Evolutionary conservation across 1,140 invertebrate species (phyloP).

Genomic region (Listronotus oregonensis): DNA sequence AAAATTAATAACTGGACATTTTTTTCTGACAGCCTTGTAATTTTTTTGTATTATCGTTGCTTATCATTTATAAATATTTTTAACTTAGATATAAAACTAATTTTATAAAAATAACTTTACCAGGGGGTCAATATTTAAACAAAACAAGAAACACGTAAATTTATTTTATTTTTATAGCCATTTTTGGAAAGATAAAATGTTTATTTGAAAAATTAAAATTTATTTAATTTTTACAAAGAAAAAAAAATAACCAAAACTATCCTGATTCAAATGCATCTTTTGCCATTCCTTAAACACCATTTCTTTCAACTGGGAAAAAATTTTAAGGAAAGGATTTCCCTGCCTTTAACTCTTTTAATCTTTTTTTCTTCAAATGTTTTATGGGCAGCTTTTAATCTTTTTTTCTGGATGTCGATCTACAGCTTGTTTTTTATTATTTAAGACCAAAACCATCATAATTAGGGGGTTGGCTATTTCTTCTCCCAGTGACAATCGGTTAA

Average conservation of each 20-base stretch:
- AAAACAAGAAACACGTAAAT: no score
- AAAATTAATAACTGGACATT: no score
- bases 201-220: no score
- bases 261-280: slow-evolving; percentile 53
- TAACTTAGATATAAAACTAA: no score
- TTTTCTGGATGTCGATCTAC: slow-evolving; percentile 91
- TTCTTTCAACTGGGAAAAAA: slow-evolving; percentile 83
- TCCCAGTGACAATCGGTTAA: slow-evolving; percentile 82
- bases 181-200: no score
- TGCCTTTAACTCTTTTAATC: slow-evolving; percentile 84
- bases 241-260: not conserved
- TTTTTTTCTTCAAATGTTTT: slow-evolving; percentile 84
- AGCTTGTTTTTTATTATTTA: slow-evolving; percentile 63
- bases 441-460: slow-evolving; percentile 71
- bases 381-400: slow-evolving; percentile 90
- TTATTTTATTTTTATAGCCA: no score
- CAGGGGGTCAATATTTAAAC: no score
- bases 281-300: slow-evolving; percentile 90
- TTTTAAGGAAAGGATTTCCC: slow-evolving; percentile 90
- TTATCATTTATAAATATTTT: no score
- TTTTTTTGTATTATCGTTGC: no score
- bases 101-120: no score
- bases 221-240: not conserved
- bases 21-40: no score
- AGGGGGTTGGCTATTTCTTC: slow-evolving; percentile 85